Evolutionary conservation across 2,888 invertebrate genomes (phyloP).

Genomic region (Limnephilus rhombicus): DNA sequence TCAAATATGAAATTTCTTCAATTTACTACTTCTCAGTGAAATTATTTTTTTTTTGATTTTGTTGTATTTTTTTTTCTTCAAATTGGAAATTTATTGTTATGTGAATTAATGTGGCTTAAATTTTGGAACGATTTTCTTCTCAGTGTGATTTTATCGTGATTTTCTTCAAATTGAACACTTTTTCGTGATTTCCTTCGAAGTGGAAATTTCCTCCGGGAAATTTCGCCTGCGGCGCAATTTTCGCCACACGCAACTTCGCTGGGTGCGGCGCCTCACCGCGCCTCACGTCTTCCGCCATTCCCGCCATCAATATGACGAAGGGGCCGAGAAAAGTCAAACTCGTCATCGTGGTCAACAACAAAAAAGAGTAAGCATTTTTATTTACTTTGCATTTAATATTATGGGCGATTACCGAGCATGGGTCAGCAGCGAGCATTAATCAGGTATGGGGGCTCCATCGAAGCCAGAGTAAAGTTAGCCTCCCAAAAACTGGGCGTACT

Average conservation of each 20-base stretch:
- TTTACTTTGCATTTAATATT: not conserved
- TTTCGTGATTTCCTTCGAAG: not conserved
- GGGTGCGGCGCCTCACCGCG: conserved; percentile 45
- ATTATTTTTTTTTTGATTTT: too few species aligned
- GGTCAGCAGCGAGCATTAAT: too few species aligned
- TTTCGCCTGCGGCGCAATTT: conserved; percentile 20
- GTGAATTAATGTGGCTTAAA: not conserved
- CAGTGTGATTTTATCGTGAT: not conserved
- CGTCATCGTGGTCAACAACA: conserved; percentile 80
- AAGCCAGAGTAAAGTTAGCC: too few species aligned
- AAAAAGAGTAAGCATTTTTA: conserved; percentile 76
- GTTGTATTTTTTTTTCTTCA: not conserved
- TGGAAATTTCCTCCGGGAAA: conserved; percentile 6
- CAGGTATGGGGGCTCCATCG: too few species aligned
- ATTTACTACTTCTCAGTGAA: not conserved
- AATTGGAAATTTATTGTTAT: not conserved
- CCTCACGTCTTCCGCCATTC: conserved; percentile 52
- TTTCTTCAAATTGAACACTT: not conserved
- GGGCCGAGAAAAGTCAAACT: conserved; percentile 79
- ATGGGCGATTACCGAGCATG: too few species aligned
- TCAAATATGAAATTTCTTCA: not conserved
- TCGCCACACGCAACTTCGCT: conserved; percentile 38
- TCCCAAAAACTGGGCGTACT: too few species aligned
- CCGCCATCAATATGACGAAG: conserved; percentile 76
- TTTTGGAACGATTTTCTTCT: not conserved